A percentile compares a stretch with the other conserved stretches of the same genome.
These are phyloP conservation scores for Augochlora pura DNA, from an alignment of 1,140 invertebrate genomes.

Conservation along the genomic window DNA sequence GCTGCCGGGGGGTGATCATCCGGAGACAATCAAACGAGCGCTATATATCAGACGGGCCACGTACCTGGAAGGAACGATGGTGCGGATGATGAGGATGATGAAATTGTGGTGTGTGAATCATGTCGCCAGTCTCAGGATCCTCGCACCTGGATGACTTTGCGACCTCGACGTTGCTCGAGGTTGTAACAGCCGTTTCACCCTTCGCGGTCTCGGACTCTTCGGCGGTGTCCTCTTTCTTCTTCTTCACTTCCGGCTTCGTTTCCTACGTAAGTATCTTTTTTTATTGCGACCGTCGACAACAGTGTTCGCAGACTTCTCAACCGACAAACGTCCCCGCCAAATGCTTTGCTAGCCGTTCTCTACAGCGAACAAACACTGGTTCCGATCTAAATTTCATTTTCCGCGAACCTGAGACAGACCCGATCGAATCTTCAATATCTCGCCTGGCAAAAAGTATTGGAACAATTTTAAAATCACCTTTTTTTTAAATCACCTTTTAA, in stretches of 20 bases:
- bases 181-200: slow-evolving; percentile 53
- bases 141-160: slow-evolving; percentile 71
- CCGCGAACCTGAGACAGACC: too few species aligned
- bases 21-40: slow-evolving; percentile 33
- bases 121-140: slow-evolving; percentile 81
- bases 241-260: slow-evolving; percentile 70
- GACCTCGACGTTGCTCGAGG: slow-evolving; percentile 66
- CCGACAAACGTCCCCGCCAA: neutral
- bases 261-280: slow-evolving; percentile 41
- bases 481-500: too few species aligned
- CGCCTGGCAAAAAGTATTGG: too few species aligned
- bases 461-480: too few species aligned
- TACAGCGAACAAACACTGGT: neutral
- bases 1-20: slow-evolving; percentile 1
- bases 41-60: slow-evolving; percentile 2
- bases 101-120: slow-evolving; percentile 86
- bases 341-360: neutral
- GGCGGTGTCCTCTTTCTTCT: slow-evolving; percentile 61
- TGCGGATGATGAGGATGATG: slow-evolving; percentile 82
- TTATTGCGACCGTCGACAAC: slow-evolving; percentile 7
- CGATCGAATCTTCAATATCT: too few species aligned
- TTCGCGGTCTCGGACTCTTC: slow-evolving; percentile 66
- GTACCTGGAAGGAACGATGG: slow-evolving; percentile 82
- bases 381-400: neutral
- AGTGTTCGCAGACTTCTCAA: neutral